Base-by-base conservation (phyloP, 2,113 vertebrate species). In the Pluvialis apricaria region DNA sequence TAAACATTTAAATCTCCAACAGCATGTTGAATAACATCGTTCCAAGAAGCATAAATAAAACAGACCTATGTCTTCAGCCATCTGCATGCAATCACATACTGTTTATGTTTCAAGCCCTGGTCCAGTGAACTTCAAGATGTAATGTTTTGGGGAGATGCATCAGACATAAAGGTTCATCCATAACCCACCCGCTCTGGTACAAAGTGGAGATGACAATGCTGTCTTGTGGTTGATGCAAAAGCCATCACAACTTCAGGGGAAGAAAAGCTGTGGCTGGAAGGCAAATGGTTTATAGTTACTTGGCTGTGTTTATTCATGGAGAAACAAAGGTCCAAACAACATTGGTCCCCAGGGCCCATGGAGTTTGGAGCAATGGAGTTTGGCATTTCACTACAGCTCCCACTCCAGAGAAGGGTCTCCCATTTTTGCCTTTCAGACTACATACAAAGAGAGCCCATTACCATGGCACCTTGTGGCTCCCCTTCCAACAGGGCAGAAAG, bases 31-130 rank as follows among this genome's bases (percentile, higher is more conserved):
- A 82, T 72, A 70, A 70, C 90, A 77, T 62, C 45, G 42, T 95
- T 90, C 71, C 78, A 80, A 85, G 93, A 44, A 72, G 66, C 45
- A 86, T 44, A 88, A 96, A 94, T 80, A 92, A 94, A 69, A 2
- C 70, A 80, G 75, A 21, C 13, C 16, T 54, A 29, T 15, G 47
- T 75, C 91, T 89, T 40, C 78, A 82, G 73, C 87, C 84, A 69
- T 49, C 93, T 95, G 93, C 10, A 10, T 3, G 16, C 81, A 79
- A 38, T 19, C 87, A 75, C 61, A 28, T 4, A 12, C 34, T 15
- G 21, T 61, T 94, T n/a, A 4, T 85, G 44, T 90, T 69, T 29
- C 11, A 4, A 90, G 61, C 52, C 40, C 28, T 26, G 61, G 29
- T 29, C 81, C 89, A 40, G 24, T 22, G 87, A 79, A 44, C 69